Evolutionary conservation across 2,888 invertebrate genomes (phyloP), one percentile per base, ranked within the genome.

Genomic region (Zonitis immaculata): DNA sequence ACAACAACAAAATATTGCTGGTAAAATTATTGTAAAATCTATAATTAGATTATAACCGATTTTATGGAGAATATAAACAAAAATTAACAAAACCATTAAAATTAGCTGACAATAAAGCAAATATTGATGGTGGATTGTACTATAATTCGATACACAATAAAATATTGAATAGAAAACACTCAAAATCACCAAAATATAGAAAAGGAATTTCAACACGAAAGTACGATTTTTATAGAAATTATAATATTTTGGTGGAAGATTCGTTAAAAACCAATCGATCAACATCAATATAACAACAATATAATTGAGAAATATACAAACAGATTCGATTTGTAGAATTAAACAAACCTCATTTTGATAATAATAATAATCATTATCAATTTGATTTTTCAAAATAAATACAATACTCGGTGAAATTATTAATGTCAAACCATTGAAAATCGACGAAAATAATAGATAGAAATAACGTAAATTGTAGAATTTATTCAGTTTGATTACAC

Each of bases 141-240:
- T 22, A 48, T 45, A 48, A 25, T 49, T 52, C 8, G 48, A 48
- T 7, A 45, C 14, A 42, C 52, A 52, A n/a, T 49, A 48, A 14
- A 52, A 27, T 11, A 26, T 16, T 11, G 25, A 44, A 28, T 44
- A 44, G 1, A 26, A 14, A 27, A 27, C 6, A 8, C 27, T 16
- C 18, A 44, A 44, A 14, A n/a, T 6, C 14, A 9, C 16, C 8
- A 44, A 44, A 26, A 44, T 28, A 12, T 12, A 27, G 1, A 44
- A 5, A 1, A 16, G 6, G 9, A 25, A 44, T 44, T 44, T 26
- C 8, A 44, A 11, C 3, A 44, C 12, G 27, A 44, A 16, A 3
- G 20, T 18, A 1, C 28, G 9, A 2, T 44, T 25, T 4, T 6
- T 44, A 12, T 44, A 44, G n/a, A 44, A 44, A 44, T 16, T 16